Percentiles rank a stretch among this genome's conserved stretches.
phyloP scores from a whole-genome alignment of 2,113 vertebrate genomes.

The Myrmophylax atrothorax region DNA sequence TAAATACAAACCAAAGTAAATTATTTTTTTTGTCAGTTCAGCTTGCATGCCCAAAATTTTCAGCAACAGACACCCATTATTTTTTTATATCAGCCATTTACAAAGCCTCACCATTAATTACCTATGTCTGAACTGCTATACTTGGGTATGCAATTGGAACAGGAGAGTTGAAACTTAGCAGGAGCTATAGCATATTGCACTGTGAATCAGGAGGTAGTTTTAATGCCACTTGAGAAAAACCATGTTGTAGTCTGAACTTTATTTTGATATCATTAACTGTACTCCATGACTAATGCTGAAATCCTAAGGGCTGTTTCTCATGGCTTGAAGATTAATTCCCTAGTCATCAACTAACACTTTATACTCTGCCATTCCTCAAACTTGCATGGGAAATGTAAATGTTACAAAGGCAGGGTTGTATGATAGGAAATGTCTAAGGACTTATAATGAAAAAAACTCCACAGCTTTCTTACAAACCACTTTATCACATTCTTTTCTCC shows the following conservation, averaged over 20 bases:
- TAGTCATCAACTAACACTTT: not conserved
- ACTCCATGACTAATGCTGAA: constrained; percentile 15
- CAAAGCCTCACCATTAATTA: not conserved
- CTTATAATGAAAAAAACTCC: not conserved
- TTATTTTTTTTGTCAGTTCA: not conserved
- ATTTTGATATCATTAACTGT: constrained; percentile 4
- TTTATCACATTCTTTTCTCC: not conserved
- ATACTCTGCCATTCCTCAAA: not conserved
- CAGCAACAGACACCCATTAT: not conserved
- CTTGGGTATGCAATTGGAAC: not conserved
- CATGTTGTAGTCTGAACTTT: constrained; percentile 4
- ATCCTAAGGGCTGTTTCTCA: constrained; percentile 11
- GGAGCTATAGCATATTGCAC: not conserved
- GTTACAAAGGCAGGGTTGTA: not conserved
- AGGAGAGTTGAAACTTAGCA: not conserved
- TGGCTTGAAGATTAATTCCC: not conserved
- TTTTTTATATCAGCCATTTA: not conserved
- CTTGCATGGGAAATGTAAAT: not conserved
- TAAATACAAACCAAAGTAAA: not conserved
- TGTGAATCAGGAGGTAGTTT: not conserved
- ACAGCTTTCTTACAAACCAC: not conserved
- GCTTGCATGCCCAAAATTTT: not conserved
- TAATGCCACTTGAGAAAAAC: constrained; percentile 22
- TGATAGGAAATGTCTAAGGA: not conserved
- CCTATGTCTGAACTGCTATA: not conserved